phyloP scores from a whole-genome alignment of 1,140 invertebrate species.

The Euwallacea fornicatus region DNA sequence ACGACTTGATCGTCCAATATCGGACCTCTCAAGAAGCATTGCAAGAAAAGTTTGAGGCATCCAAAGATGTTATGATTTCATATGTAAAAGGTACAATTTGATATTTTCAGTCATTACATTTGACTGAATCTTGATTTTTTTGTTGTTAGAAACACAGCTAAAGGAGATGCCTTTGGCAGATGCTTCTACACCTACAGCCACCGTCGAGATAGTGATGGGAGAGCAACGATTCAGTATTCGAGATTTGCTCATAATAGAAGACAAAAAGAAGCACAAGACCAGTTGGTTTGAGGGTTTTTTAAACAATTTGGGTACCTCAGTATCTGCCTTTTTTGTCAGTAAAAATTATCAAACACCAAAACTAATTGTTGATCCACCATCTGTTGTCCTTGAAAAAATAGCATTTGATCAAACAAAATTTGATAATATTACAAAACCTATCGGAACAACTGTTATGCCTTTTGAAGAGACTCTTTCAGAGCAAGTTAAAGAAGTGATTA shows the following conservation, averaged over 20 bases:
- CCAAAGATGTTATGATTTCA: background rate
- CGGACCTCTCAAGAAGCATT: conserved; percentile 9
- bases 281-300: conserved; percentile 37
- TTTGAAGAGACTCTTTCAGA: background rate
- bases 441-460: background rate
- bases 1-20: conserved; percentile 35
- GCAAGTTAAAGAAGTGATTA: background rate
- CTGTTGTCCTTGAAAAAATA: conserved; percentile 23
- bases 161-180: background rate
- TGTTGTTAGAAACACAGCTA: background rate
- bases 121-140: too few species aligned
- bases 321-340: conserved; percentile 37
- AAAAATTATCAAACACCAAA: conserved; percentile 16
- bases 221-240: conserved; percentile 35
- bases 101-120: too few species aligned
- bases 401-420: background rate
- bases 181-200: background rate
- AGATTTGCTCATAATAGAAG: conserved; percentile 41
- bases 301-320: conserved; percentile 40
- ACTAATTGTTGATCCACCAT: conserved; percentile 1
- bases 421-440: too few species aligned
- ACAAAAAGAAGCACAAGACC: conserved; percentile 25
- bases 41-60: background rate
- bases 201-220: conserved; percentile 39
- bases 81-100: too few species aligned